Conservation (phyloP, 2,797 vertebrate genomes). For the Picus viridis region DNA sequence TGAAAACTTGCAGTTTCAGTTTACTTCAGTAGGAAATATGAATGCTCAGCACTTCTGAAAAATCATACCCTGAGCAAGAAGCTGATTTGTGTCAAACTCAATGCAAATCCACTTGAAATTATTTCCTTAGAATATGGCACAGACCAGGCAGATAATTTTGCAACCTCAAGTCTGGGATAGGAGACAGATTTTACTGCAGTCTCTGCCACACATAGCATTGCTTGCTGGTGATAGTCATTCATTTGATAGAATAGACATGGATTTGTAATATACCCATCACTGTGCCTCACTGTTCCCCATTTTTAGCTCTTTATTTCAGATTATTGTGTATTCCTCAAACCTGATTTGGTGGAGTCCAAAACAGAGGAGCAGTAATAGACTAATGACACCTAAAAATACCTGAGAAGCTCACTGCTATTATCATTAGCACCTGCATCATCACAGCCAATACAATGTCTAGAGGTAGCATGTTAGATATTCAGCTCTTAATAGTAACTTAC, state of each 20-base stretch:
- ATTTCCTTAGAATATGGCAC: neutral
- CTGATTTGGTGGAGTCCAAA: neutral
- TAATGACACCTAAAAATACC: neutral
- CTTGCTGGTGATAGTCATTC: neutral
- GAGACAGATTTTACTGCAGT: neutral
- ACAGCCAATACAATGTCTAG: neutral
- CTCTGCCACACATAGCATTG: neutral
- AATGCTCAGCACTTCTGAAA: slow-evolving; percentile 56
- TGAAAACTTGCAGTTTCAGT: slow-evolving; percentile 56
- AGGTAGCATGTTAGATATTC: neutral
- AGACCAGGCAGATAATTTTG: neutral
- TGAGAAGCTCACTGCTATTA: neutral
- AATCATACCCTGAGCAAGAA: neutral
- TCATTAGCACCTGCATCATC: neutral
- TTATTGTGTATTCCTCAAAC: neutral
- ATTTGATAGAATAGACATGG: neutral
- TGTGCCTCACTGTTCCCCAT: neutral
- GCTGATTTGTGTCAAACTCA: neutral
- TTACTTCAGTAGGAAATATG: slow-evolving; percentile 49
- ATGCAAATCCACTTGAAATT: neutral
- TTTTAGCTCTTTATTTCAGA: slow-evolving; percentile 18
- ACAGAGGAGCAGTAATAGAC: neutral
- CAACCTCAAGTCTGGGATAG: neutral
- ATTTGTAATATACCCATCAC: neutral
- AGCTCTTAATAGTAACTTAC: neutral